Evolutionary conservation across 2,797 vertebrate species (phyloP), one percentile per base, ranked within the genome.

Genomic region (Thripadectes ignobilis): DNA sequence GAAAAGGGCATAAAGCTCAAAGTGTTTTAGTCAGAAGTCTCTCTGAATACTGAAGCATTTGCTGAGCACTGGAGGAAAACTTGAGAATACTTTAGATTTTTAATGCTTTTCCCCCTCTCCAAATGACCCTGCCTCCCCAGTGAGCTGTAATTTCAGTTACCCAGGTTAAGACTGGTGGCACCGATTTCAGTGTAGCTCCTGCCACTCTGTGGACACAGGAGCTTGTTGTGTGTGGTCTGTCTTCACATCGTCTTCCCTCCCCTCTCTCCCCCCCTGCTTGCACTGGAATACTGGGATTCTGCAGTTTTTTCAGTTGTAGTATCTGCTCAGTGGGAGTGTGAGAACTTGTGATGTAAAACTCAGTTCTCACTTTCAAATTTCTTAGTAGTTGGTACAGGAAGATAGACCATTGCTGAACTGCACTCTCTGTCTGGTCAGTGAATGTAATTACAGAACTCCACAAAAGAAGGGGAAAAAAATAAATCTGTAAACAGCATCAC

Each of bases 291-390:
- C 57, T 29, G 85, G 57, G 58, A 69, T 67, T 69, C 80, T 81
- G 75, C 29, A 61, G 57, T 48, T 89, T 74, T 57, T 91, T 79
- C 74, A 34, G 74, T 68, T 88, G 76, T 94, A 91, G 89, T 92
- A 91, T 85, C 86, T 95, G 72, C 89, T 95, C 66, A 92, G 92
- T 93, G 89, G 95, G 95, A 89, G 92, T 93, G 87, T 95, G 92
- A 96, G 92, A 96, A 94, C 85, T 85, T 94, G 89, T 49, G 79
- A 88, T 94, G 63, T 80, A 81, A 93, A 96, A 89, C 94, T 92
- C 76, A 20, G 52, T 89, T 96, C 91, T 91, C 88, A 69, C 92
- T 95, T 93, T 14, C 2, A 21, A 48, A 84, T 88, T 91, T 68
- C 87, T 73, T 88, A 63, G 89, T 91, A 89, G 91, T 91, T 80